Conservation (phyloP, 35 echinoderm and acorn worm genomes). For the Heliocidaris erythrogramma region DNA sequence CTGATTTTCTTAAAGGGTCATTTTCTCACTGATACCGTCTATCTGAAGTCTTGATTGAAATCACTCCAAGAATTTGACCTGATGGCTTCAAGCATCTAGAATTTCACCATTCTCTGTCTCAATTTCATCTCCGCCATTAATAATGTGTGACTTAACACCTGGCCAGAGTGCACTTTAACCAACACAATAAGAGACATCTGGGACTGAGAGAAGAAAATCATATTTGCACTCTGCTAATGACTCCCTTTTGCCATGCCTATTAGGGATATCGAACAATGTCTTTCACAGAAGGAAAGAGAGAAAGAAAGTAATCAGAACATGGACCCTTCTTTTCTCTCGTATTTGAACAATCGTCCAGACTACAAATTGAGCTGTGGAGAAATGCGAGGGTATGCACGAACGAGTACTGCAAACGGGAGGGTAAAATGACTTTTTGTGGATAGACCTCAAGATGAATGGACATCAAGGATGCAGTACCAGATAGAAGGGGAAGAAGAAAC, state of each 20-base stretch:
- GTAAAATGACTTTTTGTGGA: neutral
- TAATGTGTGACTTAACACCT: constrained; percentile 35
- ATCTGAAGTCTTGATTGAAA: neutral
- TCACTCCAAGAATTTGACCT: neutral
- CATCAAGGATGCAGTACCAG: neutral
- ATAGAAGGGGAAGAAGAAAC: neutral
- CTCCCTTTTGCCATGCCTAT: constrained; percentile 22
- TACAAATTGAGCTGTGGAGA: neutral
- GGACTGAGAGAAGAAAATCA: constrained; percentile 39
- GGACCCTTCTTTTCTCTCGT: neutral
- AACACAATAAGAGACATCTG: neutral
- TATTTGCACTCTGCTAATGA: constrained; percentile 30
- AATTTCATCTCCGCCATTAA: constrained; percentile 8
- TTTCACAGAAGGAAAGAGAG: neutral
- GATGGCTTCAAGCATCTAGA: neutral
- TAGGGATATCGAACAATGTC: constrained; percentile 31
- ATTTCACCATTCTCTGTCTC: neutral
- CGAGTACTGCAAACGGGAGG: neutral
- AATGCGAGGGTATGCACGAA: neutral
- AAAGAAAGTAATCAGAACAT: neutral
- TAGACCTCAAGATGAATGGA: neutral
- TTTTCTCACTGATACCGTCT: neutral
- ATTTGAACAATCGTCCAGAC: neutral
- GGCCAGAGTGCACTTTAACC: constrained; percentile 4
- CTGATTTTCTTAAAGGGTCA: neutral